Conservation (phyloP, 1,140 invertebrate species). For the Brachystomella parvula region DNA sequence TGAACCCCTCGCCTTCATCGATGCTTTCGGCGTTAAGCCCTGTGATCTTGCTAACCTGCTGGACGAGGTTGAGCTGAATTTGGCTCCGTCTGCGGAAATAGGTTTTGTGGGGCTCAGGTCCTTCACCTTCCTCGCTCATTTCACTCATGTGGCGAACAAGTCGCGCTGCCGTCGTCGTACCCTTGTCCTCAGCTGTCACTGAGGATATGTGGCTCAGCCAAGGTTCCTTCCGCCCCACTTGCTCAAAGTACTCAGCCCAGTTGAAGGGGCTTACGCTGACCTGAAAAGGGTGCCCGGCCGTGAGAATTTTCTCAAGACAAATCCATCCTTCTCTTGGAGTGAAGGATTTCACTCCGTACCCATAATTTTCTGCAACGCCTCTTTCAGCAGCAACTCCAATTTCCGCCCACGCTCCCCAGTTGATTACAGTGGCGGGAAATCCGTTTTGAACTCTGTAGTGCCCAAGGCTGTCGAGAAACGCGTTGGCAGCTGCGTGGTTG, state of each 20-base stretch:
- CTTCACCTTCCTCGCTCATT: not conserved
- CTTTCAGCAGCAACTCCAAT: not conserved
- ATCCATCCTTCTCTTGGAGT: not conserved
- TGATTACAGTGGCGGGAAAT: not conserved
- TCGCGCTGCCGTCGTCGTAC: not conserved
- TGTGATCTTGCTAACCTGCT: not conserved
- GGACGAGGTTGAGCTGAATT: not conserved
- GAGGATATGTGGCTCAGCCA: not conserved
- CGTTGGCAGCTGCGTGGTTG: constrained; percentile 9
- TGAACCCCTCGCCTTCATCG: not conserved
- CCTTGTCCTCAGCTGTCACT: not conserved
- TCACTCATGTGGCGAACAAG: constrained; percentile 2
- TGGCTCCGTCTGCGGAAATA: not conserved
- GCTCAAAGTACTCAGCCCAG: not conserved
- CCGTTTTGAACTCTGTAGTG: constrained; percentile 11
- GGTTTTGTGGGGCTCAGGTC: not conserved
- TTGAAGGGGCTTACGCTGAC: not conserved
- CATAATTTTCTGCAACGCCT: not conserved
- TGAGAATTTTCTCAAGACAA: not conserved
- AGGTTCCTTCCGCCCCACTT: not conserved
- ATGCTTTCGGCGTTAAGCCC: not conserved
- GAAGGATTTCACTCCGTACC: not conserved
- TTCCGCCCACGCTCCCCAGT: constrained; percentile 17
- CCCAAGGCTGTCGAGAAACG: constrained; percentile 15
- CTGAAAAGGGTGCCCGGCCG: not conserved